These are phyloP conservation scores for Drosophila incognita DNA, from an alignment of 2,888 invertebrate species.

Conservation along the genomic window DNA sequence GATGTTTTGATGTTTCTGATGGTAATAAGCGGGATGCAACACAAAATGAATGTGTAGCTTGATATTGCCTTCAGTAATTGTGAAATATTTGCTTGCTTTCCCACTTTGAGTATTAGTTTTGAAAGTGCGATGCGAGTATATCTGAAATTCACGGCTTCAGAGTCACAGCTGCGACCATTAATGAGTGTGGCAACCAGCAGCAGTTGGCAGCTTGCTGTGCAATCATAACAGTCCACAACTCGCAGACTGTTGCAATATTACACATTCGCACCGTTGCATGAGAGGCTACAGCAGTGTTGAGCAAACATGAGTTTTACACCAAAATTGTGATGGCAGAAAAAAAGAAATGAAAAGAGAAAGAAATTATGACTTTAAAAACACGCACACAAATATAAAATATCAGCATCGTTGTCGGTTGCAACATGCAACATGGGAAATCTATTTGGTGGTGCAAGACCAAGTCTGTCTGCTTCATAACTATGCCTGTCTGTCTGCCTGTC, in stretches of 20 bases:
- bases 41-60: background rate
- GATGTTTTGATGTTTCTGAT: background rate
- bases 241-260: conserved; percentile 28
- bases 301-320: conserved; percentile 27
- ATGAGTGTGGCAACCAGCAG: conserved; percentile 4
- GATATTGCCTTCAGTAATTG: conserved; percentile 1
- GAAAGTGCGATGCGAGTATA: background rate
- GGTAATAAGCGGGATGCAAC: conserved; percentile 3
- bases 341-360: background rate
- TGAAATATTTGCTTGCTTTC: background rate
- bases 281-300: background rate
- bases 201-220: conserved; percentile 5
- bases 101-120: background rate
- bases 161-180: conserved; percentile 20
- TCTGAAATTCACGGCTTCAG: conserved; percentile 3
- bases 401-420: conserved; percentile 45
- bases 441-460: conserved; percentile 22
- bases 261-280: conserved; percentile 58
- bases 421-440: conserved; percentile 68
- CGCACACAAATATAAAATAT: conserved; percentile 18
- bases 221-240: conserved; percentile 12
- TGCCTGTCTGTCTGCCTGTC: background rate
- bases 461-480: conserved; percentile 9
- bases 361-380: conserved; percentile 27
- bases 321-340: conserved; percentile 28